Evolutionary conservation across 2,113 vertebrate genomes (phyloP).

Genomic region (Xiphophorus maculatus): DNA sequence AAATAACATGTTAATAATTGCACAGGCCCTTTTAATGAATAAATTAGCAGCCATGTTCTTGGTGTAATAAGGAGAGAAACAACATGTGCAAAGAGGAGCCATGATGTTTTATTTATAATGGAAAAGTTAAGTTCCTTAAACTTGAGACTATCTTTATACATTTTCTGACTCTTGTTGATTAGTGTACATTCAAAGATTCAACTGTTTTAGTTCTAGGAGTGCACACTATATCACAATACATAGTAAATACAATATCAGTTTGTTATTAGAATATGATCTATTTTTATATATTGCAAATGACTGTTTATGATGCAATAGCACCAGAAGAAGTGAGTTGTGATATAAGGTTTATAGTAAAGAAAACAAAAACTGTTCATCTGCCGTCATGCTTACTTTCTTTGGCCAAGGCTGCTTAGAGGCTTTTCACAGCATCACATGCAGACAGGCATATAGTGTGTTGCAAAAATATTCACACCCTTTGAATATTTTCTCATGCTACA

Average conservation of each 20-base stretch:
- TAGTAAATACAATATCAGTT: not conserved
- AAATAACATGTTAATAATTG: not conserved
- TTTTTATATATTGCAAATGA: too few species aligned
- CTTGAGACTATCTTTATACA: not conserved
- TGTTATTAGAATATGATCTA: not conserved
- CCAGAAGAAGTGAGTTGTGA: too few species aligned
- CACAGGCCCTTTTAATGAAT: not conserved
- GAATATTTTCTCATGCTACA: too few species aligned
- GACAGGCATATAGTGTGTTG: too few species aligned
- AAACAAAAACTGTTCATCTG: too few species aligned
- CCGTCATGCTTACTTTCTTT: too few species aligned
- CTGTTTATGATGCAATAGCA: not conserved
- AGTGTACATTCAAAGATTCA: not conserved
- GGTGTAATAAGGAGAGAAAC: not conserved
- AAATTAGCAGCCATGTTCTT: not conserved
- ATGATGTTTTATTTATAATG: not conserved
- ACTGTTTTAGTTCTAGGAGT: not conserved
- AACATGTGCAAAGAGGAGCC: not conserved
- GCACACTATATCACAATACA: not conserved
- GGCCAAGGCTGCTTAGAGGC: too few species aligned
- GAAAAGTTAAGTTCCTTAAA: not conserved
- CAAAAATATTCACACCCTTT: too few species aligned
- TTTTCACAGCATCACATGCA: too few species aligned
- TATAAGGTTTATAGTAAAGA: too few species aligned
- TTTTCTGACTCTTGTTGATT: not conserved